Evolutionary conservation across 1,140 invertebrate genomes (phyloP).

Genomic region (Pogonomyrmex californicus): DNA sequence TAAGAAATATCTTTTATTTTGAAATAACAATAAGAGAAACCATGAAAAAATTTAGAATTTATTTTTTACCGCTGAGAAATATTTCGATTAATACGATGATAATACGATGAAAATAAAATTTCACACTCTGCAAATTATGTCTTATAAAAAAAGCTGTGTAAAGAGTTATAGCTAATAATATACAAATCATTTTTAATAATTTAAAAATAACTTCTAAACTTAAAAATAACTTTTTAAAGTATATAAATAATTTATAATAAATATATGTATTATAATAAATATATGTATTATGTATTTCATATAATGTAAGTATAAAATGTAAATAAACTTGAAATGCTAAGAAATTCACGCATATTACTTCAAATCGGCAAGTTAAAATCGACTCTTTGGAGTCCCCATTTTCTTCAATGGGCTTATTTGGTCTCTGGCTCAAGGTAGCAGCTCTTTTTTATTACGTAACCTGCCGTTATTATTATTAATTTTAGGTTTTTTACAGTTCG

Average conservation of each 20-base stretch:
- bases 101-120: not conserved
- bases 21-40: not conserved
- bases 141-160: not conserved
- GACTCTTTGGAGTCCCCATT: not conserved
- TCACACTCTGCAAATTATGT: not conserved
- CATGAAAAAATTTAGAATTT: not conserved
- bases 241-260: not conserved
- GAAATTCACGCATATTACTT: conserved; percentile 29
- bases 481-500: conserved; percentile 75
- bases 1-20: conserved; percentile 7
- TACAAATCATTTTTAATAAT: not conserved
- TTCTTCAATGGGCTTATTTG: conserved; percentile 14
- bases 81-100: not conserved
- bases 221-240: not conserved
- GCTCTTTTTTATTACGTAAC: conserved; percentile 78
- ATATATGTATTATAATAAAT: not conserved
- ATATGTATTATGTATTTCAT: not conserved
- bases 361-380: not conserved
- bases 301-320: not conserved
- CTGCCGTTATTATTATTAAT: conserved; percentile 82
- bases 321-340: not conserved
- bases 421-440: conserved; percentile 77
- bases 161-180: not conserved
- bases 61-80: not conserved
- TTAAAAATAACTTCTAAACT: not conserved